Evolutionary conservation across 2,888 invertebrate genomes (phyloP), one percentile per base, ranked within the genome.

Genomic region (Tetrapedia diversipes): DNA sequence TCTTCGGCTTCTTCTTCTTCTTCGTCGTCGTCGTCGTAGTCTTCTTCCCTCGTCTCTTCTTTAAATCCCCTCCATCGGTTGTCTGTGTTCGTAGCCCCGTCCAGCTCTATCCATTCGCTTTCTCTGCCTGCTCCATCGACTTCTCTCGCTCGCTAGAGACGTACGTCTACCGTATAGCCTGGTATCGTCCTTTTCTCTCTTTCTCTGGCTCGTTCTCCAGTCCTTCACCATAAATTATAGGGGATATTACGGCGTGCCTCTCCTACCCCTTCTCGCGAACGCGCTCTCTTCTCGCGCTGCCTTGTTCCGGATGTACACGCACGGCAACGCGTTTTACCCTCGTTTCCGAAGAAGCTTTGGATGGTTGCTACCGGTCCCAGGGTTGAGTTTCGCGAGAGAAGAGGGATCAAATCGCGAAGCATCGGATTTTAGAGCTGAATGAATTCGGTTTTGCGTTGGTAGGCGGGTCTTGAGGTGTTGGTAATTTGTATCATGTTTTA

Each of bases 171-270:
- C 22, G 39, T 57, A n/a, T n/a, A 16, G 27, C 63, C n/a, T 32
- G 37, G 57, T n/a, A n/a, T 45, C 34, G 43, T 29, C 34, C 49
- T 59, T 59, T 37, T 41, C 39, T 53, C 66, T 68, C 51, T 57
- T 39, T 49, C 43, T 49, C n/a, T n/a, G n/a, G n/a, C 70, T 66
- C 53, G 37, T 67, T 43, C 66, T 37, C 45, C 41, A 69, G 61
- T 61, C 65, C 78, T 80, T 71, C 75, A 49, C 77, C 77, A 67
- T 83, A 83, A 84, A 83, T 82, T 83, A 82, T 71, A 60, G 70
- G 70, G 63, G 73, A 84, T 84, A 82, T 80, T 79, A 77, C 77
- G 53, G n/a, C 63, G 49, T 54, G 51, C 49, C 59, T 60, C 61
- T 49, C 29, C 16, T 39, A 43, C 53, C 59, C 66, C 29, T 45